A percentile compares a stretch with the other conserved stretches of the same genome.
Conservation (phyloP, 1,140 invertebrate species). For the Orussus abietinus region DNA sequence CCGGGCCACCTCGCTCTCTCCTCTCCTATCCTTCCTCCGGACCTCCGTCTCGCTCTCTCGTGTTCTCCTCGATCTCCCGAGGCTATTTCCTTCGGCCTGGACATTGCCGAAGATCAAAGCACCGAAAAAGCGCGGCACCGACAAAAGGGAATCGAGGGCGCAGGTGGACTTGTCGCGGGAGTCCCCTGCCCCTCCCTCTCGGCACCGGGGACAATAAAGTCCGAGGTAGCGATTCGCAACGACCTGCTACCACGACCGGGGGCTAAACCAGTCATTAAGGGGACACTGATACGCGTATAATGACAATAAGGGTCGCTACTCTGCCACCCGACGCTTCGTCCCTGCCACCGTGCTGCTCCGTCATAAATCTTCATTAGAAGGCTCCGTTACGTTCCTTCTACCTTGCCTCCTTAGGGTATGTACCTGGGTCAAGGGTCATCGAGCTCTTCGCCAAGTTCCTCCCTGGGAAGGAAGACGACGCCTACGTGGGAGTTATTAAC, state of each 20-base stretch:
- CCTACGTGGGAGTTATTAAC: too few relatives aligned
- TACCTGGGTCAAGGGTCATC: too few relatives aligned
- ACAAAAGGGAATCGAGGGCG: slow-evolving; percentile 11
- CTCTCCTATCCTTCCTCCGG: too few relatives aligned
- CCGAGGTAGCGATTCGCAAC: slow-evolving; percentile 6
- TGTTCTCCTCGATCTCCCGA: too few relatives aligned
- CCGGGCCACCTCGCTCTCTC: too few relatives aligned
- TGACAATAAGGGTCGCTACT: neutral
- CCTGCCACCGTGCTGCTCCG: neutral
- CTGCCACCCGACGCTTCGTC: neutral
- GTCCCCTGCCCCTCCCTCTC: neutral
- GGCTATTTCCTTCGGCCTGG: neutral
- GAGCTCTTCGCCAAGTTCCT: too few relatives aligned
- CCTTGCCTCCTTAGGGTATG: too few relatives aligned
- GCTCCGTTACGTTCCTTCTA: too few relatives aligned
- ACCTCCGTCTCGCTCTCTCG: too few relatives aligned
- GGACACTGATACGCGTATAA: slow-evolving; percentile 11
- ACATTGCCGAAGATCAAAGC: slow-evolving; percentile 10
- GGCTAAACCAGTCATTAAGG: slow-evolving; percentile 2
- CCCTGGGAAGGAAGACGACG: too few relatives aligned
- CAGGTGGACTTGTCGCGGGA: slow-evolving; percentile 10
- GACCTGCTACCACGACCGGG: neutral
- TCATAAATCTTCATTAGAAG: slow-evolving; percentile 1
- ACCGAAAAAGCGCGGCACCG: slow-evolving; percentile 6
- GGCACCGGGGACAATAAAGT: slow-evolving; percentile 2